Base-by-base conservation (phyloP, 2,888 invertebrate species). In the Protonemura montana region DNA sequence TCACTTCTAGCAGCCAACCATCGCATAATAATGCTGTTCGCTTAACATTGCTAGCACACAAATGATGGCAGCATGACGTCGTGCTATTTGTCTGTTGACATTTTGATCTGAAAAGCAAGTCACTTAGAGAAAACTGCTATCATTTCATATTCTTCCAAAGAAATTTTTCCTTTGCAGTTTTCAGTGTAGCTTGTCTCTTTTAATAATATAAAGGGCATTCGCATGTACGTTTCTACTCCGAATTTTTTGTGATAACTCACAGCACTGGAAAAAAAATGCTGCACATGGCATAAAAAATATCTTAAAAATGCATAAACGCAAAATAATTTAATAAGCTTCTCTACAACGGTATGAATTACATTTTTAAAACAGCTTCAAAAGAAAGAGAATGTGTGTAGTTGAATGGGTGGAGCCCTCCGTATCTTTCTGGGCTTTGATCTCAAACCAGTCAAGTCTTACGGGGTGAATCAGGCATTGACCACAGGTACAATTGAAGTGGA, bases 81-180 rank as follows among this genome's bases (percentile, higher is more conserved):
- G 21, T 59, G 59, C 21, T 59, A 59, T 59, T 21, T 59, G 59
- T 59, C 59, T 59, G 59, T 21, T 59, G 7, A 13, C 59, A 21
- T 59, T 59, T 59, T 21, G 59, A 59, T 59, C 59, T 59, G 59
- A 59, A 41, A 59, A 59, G 59, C 59, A 59, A 59, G 59, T 59
- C 59, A 59, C 59, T 59, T 59, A 59, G 59, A 59, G 59, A 59
- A 59, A 59, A 59, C 7, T 59, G 3, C 16, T 59, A 59, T 59
- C 59, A 59, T 59, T 59, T 59, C 59, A 59, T 59, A 59, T 59
- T 59, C 41, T 59, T 59, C 59, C 59, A 7, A 59, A 59, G 59
- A 59, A 59, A 10, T 59, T 59, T 59, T 59, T 21, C 59, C 59
- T 59, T 59, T 59, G 13, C 59, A 59, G 21, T 59, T 59, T 59